Conservation (phyloP, 1,140 invertebrate genomes). For the Meloidogyne hapla region DNA sequence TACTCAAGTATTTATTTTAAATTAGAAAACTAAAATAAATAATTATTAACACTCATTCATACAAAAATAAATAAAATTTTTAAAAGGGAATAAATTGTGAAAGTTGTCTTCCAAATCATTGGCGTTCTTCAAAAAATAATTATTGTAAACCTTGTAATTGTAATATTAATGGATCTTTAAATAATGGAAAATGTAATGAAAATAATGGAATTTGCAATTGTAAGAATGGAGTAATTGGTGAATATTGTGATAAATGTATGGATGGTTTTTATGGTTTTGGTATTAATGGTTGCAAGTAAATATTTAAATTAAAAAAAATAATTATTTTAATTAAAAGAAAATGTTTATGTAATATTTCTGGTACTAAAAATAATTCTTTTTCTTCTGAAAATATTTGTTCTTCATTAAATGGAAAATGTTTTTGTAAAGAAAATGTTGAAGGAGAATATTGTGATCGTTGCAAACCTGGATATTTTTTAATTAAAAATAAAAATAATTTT, state of each 20-base stretch:
- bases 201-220: constrained; percentile 72
- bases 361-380: constrained; percentile 81
- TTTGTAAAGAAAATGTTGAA: constrained; percentile 87
- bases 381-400: constrained; percentile 80
- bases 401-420: constrained; percentile 75
- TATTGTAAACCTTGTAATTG: constrained; percentile 84
- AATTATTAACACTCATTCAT: no score
- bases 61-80: no score
- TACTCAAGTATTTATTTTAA: constrained; percentile 62
- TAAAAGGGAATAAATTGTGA: constrained; percentile 82
- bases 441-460: constrained; percentile 84
- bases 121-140: constrained; percentile 71
- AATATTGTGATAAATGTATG: constrained; percentile 41
- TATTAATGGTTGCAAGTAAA: constrained; percentile 51
- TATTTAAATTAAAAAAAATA: neutral
- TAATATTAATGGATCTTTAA: constrained; percentile 80
- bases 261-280: constrained; percentile 43
- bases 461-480: constrained; percentile 77
- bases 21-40: no score
- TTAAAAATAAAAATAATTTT: constrained; percentile 83
- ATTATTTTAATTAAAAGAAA: constrained; percentile 68
- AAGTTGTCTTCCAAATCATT: constrained; percentile 84
- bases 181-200: constrained; percentile 87
- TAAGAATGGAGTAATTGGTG: constrained; percentile 68
- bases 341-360: constrained; percentile 80